These are phyloP conservation scores for Ametastegia equiseti DNA, from an alignment of 2,888 invertebrate genomes.

Conservation along the genomic window DNA sequence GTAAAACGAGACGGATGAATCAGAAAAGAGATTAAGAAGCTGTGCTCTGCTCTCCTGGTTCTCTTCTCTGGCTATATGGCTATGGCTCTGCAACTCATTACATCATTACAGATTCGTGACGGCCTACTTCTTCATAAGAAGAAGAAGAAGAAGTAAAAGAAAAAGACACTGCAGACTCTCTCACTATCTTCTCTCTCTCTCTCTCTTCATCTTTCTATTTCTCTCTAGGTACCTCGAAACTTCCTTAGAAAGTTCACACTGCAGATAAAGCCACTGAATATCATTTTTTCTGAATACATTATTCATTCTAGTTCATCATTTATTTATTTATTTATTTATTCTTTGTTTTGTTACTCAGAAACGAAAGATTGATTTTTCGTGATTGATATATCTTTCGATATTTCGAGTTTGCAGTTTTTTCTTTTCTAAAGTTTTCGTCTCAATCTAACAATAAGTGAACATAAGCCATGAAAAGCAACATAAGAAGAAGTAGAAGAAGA, in stretches of 20 bases:
- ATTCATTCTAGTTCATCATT: background rate
- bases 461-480: too few species aligned
- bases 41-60: background rate
- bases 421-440: too few species aligned
- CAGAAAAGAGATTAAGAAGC: slow-evolving; percentile 18
- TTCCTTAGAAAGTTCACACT: too few species aligned
- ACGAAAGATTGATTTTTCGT: background rate
- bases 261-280: too few species aligned
- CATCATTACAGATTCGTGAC: slow-evolving; percentile 51
- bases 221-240: too few species aligned
- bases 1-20: slow-evolving; percentile 17
- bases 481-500: too few species aligned
- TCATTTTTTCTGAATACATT: too few species aligned
- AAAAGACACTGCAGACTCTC: slow-evolving; percentile 30
- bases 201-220: background rate
- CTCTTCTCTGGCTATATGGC: too few species aligned
- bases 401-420: too few species aligned
- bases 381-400: too few species aligned
- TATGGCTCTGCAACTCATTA: slow-evolving; percentile 50
- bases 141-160: too few species aligned
- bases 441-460: too few species aligned
- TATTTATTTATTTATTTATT: background rate
- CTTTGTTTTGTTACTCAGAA: background rate
- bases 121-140: slow-evolving; percentile 51
- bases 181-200: background rate